A percentile compares a stretch with the other conserved stretches of the same genome.
phyloP scores from a whole-genome alignment of 2,888 invertebrate genomes.

The Athetis lepigone region DNA sequence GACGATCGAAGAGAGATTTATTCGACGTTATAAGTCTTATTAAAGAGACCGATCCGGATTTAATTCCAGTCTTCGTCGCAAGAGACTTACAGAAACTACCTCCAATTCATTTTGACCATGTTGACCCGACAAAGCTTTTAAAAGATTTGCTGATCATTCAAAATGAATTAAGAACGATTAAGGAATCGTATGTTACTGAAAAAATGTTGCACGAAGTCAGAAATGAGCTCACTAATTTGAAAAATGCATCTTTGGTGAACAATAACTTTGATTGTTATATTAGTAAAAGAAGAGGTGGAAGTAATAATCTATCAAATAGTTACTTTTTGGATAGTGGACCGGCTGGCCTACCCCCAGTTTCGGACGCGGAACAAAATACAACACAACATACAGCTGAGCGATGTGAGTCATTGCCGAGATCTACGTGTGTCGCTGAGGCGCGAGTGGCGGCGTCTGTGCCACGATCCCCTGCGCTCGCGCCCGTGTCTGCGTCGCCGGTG shows the following conservation, averaged over 20 bases:
- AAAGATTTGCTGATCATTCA: slow-evolving; percentile 5
- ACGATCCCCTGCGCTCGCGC: slow-evolving; percentile 3
- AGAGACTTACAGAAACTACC: too few relatives aligned
- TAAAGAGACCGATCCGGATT: too few relatives aligned
- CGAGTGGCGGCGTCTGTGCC: background rate
- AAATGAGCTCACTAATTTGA: slow-evolving; percentile 3
- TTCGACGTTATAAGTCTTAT: too few relatives aligned
- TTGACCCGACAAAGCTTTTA: background rate
- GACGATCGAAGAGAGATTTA: too few relatives aligned
- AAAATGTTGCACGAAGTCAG: background rate
- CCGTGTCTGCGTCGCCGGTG: too few relatives aligned
- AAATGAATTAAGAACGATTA: background rate
- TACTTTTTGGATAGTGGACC: background rate
- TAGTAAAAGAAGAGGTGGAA: too few relatives aligned
- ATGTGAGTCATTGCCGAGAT: background rate
- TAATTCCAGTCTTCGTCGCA: too few relatives aligned
- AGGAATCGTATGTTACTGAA: background rate
- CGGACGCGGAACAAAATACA: background rate
- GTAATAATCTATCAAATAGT: too few relatives aligned
- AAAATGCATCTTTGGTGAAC: slow-evolving; percentile 1
- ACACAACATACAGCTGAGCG: background rate
- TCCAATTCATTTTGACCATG: background rate
- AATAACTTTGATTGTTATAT: background rate
- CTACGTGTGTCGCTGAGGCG: background rate
- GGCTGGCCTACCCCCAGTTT: background rate